Conservation (phyloP, 2,888 invertebrate genomes). For the Hipparchia semele region DNA sequence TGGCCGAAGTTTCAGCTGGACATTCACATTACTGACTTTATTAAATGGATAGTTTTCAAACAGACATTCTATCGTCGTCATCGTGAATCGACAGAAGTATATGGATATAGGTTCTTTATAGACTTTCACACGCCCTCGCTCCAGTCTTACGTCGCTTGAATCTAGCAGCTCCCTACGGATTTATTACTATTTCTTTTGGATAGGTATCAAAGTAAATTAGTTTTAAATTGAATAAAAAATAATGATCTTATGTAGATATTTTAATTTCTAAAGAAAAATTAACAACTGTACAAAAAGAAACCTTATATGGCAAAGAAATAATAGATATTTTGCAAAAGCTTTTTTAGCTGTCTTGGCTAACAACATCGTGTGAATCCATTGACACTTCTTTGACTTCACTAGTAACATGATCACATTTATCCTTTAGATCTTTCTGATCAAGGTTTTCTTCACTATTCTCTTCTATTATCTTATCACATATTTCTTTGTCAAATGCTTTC, state of each 20-base stretch:
- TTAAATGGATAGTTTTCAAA: too few relatives aligned
- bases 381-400: slow-evolving; percentile 8
- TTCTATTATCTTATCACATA: background rate
- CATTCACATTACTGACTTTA: too few relatives aligned
- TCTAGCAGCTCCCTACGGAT: too few relatives aligned
- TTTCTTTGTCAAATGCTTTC: background rate
- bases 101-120: too few relatives aligned
- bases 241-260: background rate
- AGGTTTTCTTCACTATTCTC: background rate
- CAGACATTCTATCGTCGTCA: too few relatives aligned
- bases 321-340: slow-evolving; percentile 18
- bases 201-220: background rate
- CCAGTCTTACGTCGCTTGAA: too few relatives aligned
- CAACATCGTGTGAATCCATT: slow-evolving; percentile 9
- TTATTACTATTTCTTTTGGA: too few relatives aligned
- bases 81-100: too few relatives aligned
- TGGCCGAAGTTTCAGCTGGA: too few relatives aligned
- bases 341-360: slow-evolving; percentile 24
- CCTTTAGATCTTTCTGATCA: background rate
- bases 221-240: background rate
- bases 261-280: slow-evolving; percentile 15
- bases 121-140: too few relatives aligned
- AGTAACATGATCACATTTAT: background rate
- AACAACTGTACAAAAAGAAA: slow-evolving; percentile 34
- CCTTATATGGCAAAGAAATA: slow-evolving; percentile 31